Percentiles rank a stretch among this genome's conserved stretches.
Evolutionary conservation across 2,113 vertebrate genomes (phyloP).

Genomic region (Eublepharis macularius): DNA sequence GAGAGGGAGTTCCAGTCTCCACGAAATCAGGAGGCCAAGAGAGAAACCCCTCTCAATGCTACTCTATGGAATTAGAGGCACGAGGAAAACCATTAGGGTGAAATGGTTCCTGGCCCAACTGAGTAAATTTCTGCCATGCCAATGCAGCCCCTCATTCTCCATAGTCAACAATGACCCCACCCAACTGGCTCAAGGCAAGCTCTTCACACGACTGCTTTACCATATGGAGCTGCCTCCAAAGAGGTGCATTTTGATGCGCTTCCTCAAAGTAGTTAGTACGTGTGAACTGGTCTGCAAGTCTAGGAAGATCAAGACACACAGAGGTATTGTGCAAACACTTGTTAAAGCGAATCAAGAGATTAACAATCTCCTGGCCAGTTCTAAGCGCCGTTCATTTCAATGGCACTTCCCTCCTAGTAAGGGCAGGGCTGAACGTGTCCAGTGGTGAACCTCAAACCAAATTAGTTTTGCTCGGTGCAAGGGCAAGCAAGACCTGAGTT

Average conservation of each 20-base stretch:
- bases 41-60: not conserved
- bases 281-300: not conserved
- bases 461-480: not conserved
- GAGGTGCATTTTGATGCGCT: not conserved
- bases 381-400: not conserved
- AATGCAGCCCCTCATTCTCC: no score
- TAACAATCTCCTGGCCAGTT: not conserved
- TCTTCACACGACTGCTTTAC: no score
- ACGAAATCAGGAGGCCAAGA: not conserved
- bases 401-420: not conserved
- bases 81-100: not conserved
- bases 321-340: not conserved
- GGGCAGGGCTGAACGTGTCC: not conserved
- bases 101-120: not conserved
- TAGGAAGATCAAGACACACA: not conserved
- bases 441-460: not conserved
- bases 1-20: not conserved
- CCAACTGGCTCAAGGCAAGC: no score
- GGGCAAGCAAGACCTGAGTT: no score
- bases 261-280: not conserved
- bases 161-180: no score
- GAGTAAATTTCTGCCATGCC: no score
- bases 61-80: not conserved
- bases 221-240: not conserved
- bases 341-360: not conserved